These are phyloP conservation scores for Oreochromis spilurus DNA, from an alignment of 2,113 vertebrate genomes.

Conservation along the genomic window DNA sequence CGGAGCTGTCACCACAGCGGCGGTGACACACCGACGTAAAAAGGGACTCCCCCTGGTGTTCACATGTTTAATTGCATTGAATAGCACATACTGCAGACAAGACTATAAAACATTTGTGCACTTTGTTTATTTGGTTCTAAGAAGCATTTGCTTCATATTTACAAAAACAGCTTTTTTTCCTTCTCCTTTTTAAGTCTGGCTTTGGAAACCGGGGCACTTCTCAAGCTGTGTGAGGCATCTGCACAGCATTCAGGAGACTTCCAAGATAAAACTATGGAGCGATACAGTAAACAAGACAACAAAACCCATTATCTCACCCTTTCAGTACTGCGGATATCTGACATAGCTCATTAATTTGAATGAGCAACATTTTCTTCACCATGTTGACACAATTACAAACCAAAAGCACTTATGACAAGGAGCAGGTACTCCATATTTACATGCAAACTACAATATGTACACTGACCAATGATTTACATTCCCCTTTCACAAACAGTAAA, in stretches of 20 bases:
- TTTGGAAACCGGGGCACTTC: constrained; percentile 28
- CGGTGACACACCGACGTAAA: background rate
- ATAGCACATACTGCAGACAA: background rate
- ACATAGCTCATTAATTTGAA: background rate
- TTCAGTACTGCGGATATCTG: background rate
- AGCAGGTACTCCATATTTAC: constrained; percentile 30
- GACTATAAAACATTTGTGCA: background rate
- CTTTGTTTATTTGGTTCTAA: constrained; percentile 66
- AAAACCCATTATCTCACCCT: constrained; percentile 1
- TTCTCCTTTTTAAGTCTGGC: background rate
- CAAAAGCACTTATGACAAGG: constrained; percentile 1
- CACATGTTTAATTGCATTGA: background rate
- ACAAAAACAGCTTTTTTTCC: constrained; percentile 45
- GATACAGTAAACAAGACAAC: constrained; percentile 40
- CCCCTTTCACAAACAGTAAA: background rate
- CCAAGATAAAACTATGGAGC: constrained; percentile 6
- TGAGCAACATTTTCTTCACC: background rate
- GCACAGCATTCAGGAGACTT: constrained; percentile 14
- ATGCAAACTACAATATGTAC: constrained; percentile 40
- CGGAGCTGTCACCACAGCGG: rapidly evolving
- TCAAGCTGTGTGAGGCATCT: constrained; percentile 10
- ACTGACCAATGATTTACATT: background rate
- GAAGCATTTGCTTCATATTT: constrained; percentile 47
- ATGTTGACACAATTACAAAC: background rate
- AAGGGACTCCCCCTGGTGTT: background rate